Base-by-base conservation (phyloP, 2,113 vertebrate genomes). In the Dicerorhinus sumatrensis region DNA sequence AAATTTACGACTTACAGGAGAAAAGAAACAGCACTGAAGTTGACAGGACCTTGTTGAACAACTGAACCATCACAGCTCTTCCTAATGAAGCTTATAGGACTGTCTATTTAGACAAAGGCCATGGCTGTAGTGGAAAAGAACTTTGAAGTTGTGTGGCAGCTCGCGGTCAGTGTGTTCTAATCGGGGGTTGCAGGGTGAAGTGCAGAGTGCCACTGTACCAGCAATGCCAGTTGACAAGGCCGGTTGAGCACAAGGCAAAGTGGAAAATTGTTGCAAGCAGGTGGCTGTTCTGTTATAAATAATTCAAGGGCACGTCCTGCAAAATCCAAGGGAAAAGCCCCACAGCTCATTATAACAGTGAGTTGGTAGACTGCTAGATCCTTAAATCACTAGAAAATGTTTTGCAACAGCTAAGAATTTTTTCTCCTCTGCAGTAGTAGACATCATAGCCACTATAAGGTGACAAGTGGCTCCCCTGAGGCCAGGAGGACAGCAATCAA, bases 351-450 rank as follows among this genome's bases (percentile, higher is more conserved):
- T 98, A 98, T 98, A 98, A 89, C 77, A 72, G 95, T 72, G 80
- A 98, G 89, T 83, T 96, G 62, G 87, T 97, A 83, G 98, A 98
- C 96, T 96, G 48, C 73, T 97, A 91, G 86, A 98, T 84, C 93
- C 97, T 98, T 98, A 98, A 98, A 98, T 98, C 98, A 98, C 96
- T 98, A 90, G 95, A 98, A 98, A 98, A 90, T 98, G 85, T 98
- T 99, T 98, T 97, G 96, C 96, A 98, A 97, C 79, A 97, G 90
- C 92, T 96, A 97, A 97, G 94, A 73, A 54, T 95, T 89, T 96
- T 97, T 98, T 98, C 96, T 96, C 67, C 88, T 95, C 93, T 98
- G 94, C 84, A 89, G 75, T 93, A 97, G 96, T 98, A 98, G 98
- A 98, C 97, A 97, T 97, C 95, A 97, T 89, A 98, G 97, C 85